These are phyloP conservation scores for Yponomeuta malinellus DNA, from an alignment of 2,888 invertebrate species.

Conservation along the genomic window DNA sequence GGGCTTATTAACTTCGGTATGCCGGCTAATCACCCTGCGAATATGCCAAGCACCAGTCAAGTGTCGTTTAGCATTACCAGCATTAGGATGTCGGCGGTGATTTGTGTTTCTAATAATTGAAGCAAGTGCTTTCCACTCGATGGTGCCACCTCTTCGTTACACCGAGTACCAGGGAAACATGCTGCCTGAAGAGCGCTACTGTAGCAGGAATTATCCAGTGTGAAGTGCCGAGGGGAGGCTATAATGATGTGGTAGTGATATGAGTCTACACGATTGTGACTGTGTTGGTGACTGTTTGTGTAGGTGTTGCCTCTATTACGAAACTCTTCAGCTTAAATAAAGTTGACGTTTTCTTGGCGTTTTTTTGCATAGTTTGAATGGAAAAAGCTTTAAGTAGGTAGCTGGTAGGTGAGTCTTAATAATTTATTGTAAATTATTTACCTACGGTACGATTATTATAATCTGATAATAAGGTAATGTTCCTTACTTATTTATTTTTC, in stretches of 20 bases:
- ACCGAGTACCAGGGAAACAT: constrained; percentile 55
- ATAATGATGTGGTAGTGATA: constrained; percentile 2
- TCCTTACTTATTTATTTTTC: too few species aligned
- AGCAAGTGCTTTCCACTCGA: constrained; percentile 44
- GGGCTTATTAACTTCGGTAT: constrained; percentile 69
- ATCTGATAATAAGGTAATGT: too few species aligned
- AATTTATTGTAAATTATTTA: too few species aligned
- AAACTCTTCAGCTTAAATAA: constrained; percentile 16
- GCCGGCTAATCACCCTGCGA: constrained; percentile 68
- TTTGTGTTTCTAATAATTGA: constrained; percentile 47
- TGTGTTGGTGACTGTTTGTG: not conserved
- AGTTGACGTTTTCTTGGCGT: constrained; percentile 39
- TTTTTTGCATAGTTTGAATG: constrained; percentile 55
- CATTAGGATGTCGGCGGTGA: constrained; percentile 38
- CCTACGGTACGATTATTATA: too few species aligned
- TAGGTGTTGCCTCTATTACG: constrained; percentile 27
- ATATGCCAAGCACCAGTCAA: constrained; percentile 64
- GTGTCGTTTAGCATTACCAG: constrained; percentile 51
- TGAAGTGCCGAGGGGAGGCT: not conserved
- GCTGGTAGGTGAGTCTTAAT: too few species aligned
- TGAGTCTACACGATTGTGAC: constrained; percentile 15
- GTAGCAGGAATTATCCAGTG: constrained; percentile 31
- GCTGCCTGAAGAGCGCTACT: constrained; percentile 34
- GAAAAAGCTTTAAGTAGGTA: not conserved
- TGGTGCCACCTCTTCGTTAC: constrained; percentile 61